Evolutionary conservation across 1,140 invertebrate genomes (phyloP).

Genomic region (Camponotus vicinus): DNA sequence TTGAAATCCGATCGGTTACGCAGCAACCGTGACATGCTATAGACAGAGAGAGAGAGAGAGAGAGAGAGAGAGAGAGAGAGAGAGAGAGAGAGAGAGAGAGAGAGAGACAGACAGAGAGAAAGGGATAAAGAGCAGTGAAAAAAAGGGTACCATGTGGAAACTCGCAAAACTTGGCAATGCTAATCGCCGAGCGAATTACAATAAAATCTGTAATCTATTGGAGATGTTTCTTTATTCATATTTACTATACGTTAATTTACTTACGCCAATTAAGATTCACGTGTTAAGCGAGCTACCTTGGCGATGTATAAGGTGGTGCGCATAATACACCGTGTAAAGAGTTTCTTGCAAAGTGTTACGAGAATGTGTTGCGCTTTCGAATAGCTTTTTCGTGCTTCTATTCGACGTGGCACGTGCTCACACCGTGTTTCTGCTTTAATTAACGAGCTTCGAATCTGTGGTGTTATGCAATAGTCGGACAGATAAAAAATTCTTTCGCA

Average conservation of each 20-base stretch:
- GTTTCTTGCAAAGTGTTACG: conserved; percentile 55
- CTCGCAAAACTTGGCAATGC: conserved; percentile 32
- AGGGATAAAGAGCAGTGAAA: neutral
- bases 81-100: neutral
- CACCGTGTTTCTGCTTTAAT: conserved; percentile 27
- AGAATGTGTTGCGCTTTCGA: conserved; percentile 28
- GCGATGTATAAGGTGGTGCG: conserved; percentile 30
- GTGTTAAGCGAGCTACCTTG: conserved; percentile 49
- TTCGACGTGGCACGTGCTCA: conserved; percentile 13
- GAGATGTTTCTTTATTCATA: neutral
- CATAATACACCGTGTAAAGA: conserved; percentile 56
- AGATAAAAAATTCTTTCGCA: neutral
- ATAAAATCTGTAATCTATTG: conserved; percentile 22
- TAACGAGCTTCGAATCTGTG: conserved; percentile 25
- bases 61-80: neutral
- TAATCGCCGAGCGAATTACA: conserved; percentile 17
- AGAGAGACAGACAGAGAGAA: neutral
- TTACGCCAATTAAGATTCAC: conserved; percentile 52
- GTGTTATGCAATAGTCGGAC: neutral
- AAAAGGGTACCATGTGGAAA: neutral
- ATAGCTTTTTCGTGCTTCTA: conserved; percentile 48
- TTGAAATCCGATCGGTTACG: conserved; percentile 51
- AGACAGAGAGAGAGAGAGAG: neutral
- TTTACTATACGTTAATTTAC: neutral
- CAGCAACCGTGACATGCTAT: neutral